These are phyloP conservation scores for Coenobita brevimanus DNA, from an alignment of 1,140 invertebrate genomes.

Conservation along the genomic window DNA sequence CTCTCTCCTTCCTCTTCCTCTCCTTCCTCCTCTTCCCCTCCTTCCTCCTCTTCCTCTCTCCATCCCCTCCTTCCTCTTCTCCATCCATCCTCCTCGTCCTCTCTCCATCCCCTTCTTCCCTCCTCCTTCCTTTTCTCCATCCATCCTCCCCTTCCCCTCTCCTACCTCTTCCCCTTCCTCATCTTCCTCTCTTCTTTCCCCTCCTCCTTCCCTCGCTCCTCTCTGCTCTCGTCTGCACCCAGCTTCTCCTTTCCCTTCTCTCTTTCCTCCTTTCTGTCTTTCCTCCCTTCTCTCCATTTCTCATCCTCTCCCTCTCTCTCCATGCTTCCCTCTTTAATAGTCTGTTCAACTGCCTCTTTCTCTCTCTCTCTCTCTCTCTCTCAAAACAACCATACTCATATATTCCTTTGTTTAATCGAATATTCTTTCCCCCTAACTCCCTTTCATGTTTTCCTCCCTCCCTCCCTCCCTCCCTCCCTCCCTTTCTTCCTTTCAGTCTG, in stretches of 20 bases:
- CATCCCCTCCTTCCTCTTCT: not conserved
- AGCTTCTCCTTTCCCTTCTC: too few species aligned
- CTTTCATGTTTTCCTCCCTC: constrained; percentile 3
- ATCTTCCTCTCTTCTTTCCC: too few species aligned
- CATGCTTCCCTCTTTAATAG: too few species aligned
- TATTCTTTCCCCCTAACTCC: not conserved
- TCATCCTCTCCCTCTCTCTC: too few species aligned
- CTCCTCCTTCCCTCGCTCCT: too few species aligned
- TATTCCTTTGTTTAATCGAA: constrained; percentile 12
- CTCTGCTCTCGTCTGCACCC: too few species aligned
- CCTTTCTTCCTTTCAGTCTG: not conserved
- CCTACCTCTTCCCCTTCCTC: constrained; percentile 14
- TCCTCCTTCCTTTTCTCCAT: constrained; percentile 4
- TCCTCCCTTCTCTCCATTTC: too few species aligned
- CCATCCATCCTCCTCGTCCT: not conserved
- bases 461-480: not conserved
- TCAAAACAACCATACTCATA: not conserved
- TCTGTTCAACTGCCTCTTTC: too few species aligned
- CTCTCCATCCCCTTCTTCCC: not conserved
- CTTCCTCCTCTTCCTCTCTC: constrained; percentile 8
- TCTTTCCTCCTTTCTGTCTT: too few species aligned
- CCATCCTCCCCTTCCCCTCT: not conserved
- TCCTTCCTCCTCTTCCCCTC: not conserved
- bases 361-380: too few species aligned
- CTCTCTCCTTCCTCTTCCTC: not conserved